A percentile compares a stretch with the other conserved stretches of the same genome.
phyloP scores from a whole-genome alignment of 2,113 vertebrate genomes.

The Festucalex cinctus region DNA sequence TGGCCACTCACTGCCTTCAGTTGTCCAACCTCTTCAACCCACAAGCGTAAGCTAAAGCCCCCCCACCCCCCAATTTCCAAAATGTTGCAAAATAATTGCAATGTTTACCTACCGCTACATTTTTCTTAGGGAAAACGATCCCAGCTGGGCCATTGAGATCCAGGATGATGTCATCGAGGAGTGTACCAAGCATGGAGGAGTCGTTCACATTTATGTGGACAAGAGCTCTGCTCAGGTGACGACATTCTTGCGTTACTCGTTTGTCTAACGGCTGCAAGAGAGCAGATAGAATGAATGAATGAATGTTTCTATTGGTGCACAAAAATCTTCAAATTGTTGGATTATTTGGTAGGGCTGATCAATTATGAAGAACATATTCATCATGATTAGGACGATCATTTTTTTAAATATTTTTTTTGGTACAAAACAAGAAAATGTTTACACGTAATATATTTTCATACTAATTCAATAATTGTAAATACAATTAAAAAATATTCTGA shows the following conservation, averaged over 20 bases:
- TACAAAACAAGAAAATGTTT: too few species aligned
- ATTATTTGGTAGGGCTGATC: too few species aligned
- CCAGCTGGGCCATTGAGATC: conserved; percentile 93
- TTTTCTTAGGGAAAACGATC: conserved; percentile 85
- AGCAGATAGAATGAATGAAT: not conserved
- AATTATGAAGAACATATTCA: too few species aligned
- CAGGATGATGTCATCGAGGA: conserved; percentile 98
- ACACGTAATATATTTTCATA: too few species aligned
- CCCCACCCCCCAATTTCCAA: not conserved
- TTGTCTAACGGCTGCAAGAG: not conserved
- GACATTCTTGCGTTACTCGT: not conserved
- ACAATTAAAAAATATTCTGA: too few species aligned
- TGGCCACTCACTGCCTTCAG: conserved; percentile 97
- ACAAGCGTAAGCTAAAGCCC: conserved; percentile 85
- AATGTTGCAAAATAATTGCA: not conserved
- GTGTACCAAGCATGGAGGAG: conserved; percentile 97
- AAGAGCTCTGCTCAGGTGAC: conserved; percentile 95
- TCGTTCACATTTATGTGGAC: conserved; percentile 97
- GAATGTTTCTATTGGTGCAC: too few species aligned
- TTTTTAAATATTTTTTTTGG: too few species aligned
- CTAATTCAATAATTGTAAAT: too few species aligned
- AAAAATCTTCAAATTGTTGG: too few species aligned
- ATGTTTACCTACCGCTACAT: too few species aligned
- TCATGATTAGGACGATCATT: too few species aligned
- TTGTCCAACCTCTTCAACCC: conserved; percentile 99